These are phyloP conservation scores for Hydrotaea cyrtoneurina DNA, from an alignment of 2,888 invertebrate species.

Conservation along the genomic window DNA sequence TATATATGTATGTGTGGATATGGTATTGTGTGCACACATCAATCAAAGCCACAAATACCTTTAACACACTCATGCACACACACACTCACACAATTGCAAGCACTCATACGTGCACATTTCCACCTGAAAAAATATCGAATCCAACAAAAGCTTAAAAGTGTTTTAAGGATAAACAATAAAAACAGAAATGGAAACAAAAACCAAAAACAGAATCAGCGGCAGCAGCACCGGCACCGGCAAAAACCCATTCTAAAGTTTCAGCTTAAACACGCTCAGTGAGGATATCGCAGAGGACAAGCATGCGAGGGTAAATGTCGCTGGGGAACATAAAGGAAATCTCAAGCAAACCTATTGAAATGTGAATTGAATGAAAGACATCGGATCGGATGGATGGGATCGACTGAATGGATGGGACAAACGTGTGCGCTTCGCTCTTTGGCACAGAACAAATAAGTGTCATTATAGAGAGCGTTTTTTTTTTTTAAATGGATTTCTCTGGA, in stretches of 20 bases:
- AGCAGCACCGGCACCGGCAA: not conserved
- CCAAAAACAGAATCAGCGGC: not conserved
- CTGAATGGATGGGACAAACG: not conserved
- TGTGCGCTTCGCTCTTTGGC: not conserved
- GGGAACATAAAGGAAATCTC: not conserved
- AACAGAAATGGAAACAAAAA: no score
- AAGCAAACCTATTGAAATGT: not conserved
- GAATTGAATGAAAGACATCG: slow-evolving; percentile 1
- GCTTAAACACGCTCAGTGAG: not conserved
- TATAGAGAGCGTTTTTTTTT: slow-evolving; percentile 33
- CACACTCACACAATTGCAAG: not conserved
- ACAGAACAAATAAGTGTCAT: slow-evolving; percentile 53
- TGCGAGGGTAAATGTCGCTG: not conserved
- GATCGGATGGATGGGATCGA: not conserved
- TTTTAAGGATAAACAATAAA: not conserved
- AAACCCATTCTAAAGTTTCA: not conserved
- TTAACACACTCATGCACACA: not conserved
- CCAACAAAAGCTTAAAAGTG: slow-evolving; percentile 4
- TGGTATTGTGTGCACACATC: not conserved
- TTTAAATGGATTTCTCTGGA: not conserved
- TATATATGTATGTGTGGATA: not conserved
- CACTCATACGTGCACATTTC: not conserved
- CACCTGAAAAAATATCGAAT: not conserved
- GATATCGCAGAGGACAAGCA: not conserved
- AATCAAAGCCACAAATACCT: not conserved